Percentiles rank a stretch among this genome's conserved stretches.
These are phyloP conservation scores for Xenops minutus DNA, from an alignment of 2,797 vertebrate species.

Conservation along the genomic window DNA sequence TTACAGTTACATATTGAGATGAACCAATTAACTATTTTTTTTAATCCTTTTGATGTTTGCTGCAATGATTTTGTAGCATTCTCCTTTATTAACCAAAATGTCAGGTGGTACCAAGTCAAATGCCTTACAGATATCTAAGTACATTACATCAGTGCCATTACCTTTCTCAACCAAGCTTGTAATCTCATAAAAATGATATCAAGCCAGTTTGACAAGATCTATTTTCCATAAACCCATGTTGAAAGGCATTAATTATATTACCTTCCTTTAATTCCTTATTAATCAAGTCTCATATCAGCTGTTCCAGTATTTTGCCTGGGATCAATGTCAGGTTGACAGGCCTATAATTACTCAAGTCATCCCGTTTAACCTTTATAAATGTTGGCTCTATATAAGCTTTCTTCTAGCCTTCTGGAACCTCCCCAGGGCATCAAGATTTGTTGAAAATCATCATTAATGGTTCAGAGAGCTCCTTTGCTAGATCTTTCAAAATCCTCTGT, in stretches of 20 bases:
- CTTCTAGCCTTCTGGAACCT: conserved; percentile 55
- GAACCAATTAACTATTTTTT: neutral
- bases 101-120: conserved; percentile 47
- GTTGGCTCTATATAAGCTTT: conserved; percentile 63
- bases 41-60: neutral
- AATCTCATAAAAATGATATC: conserved; percentile 67
- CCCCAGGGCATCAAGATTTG: conserved; percentile 56
- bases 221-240: conserved; percentile 65
- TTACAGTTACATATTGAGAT: neutral
- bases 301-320: conserved; percentile 67
- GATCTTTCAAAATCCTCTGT: conserved; percentile 43
- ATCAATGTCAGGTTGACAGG: conserved; percentile 68
- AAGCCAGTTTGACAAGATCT: conserved; percentile 66
- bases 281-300: conserved; percentile 70
- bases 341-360: conserved; percentile 66
- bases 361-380: conserved; percentile 67
- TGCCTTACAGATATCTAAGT: conserved; percentile 51
- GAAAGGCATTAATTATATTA: conserved; percentile 73
- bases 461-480: conserved; percentile 44
- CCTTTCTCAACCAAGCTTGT: conserved; percentile 64
- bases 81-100: conserved; percentile 32
- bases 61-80: conserved; percentile 6
- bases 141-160: conserved; percentile 58
- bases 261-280: conserved; percentile 72
- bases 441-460: conserved; percentile 57